phyloP scores from a whole-genome alignment of 1,140 invertebrate genomes.

The Hycleus phaleratus region DNA sequence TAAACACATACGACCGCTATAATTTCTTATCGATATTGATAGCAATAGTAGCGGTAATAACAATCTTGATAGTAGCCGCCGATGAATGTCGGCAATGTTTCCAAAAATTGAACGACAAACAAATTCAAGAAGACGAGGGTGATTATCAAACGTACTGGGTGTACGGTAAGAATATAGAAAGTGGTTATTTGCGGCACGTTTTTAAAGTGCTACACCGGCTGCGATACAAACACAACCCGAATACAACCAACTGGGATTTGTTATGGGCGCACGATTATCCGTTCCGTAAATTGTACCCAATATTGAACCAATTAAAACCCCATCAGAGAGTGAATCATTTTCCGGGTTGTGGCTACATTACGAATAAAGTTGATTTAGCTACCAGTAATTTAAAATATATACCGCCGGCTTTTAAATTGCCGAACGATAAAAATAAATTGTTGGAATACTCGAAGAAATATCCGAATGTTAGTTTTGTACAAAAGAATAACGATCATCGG shows the following conservation, averaged over 20 bases:
- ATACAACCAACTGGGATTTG: slow-evolving; percentile 69
- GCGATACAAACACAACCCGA: slow-evolving; percentile 57
- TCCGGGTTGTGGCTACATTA: slow-evolving; percentile 89
- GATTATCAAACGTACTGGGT: slow-evolving; percentile 42
- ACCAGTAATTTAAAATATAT: slow-evolving; percentile 68
- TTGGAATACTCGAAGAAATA: slow-evolving; percentile 60
- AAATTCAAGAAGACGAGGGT: background rate
- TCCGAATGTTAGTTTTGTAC: slow-evolving; percentile 72
- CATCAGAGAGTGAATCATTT: slow-evolving; percentile 90
- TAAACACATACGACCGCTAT: slow-evolving; percentile 5
- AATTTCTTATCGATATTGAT: slow-evolving; percentile 17
- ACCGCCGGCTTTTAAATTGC: slow-evolving; percentile 82
- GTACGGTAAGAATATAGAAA: slow-evolving; percentile 48
- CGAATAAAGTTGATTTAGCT: slow-evolving; percentile 89
- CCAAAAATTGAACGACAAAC: slow-evolving; percentile 6
- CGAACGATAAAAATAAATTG: slow-evolving; percentile 65
- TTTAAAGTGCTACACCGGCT: slow-evolving; percentile 62
- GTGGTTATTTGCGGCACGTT: slow-evolving; percentile 70
- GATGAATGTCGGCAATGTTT: slow-evolving; percentile 30
- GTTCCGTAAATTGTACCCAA: slow-evolving; percentile 56
- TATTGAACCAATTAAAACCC: slow-evolving; percentile 55
- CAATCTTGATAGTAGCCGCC: slow-evolving; percentile 26
- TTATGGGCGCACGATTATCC: slow-evolving; percentile 94
- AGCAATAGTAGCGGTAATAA: slow-evolving; percentile 22
- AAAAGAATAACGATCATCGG: slow-evolving; percentile 89